phyloP scores from a whole-genome alignment of 2,113 vertebrate species.

The Anhinga anhinga region DNA sequence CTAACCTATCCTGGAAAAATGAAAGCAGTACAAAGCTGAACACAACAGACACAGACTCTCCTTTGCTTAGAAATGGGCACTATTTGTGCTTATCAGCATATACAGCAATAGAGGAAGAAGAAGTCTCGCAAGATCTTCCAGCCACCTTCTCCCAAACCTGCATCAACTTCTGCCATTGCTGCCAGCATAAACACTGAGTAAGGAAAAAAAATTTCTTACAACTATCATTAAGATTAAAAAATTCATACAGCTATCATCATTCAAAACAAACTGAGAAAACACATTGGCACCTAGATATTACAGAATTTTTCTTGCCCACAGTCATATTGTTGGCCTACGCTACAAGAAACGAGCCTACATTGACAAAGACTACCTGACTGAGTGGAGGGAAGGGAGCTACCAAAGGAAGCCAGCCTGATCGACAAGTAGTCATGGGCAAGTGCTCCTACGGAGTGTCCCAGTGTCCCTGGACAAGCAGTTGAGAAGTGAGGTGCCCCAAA shows the following conservation, averaged over 20 bases:
- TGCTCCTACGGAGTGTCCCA: neutral
- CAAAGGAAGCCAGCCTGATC: neutral
- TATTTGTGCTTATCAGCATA: neutral
- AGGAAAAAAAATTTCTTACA: neutral
- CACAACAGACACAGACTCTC: neutral
- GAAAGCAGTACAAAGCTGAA: neutral
- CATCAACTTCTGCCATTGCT: neutral
- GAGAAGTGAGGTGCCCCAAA: neutral
- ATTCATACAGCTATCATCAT: neutral
- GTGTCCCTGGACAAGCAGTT: neutral
- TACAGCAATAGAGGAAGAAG: neutral
- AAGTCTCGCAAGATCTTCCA: neutral
- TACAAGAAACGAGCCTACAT: neutral
- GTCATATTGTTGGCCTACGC: neutral
- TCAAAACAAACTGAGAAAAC: neutral
- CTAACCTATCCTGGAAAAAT: neutral
- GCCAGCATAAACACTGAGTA: neutral
- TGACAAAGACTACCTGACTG: neutral
- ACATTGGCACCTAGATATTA: neutral
- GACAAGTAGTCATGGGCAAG: neutral
- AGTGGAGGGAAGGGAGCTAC: neutral
- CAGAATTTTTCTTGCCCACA: neutral
- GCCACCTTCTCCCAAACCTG: neutral
- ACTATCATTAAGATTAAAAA: neutral
- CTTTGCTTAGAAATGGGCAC: neutral